Evolutionary conservation across 2,888 invertebrate species (phyloP).

Genomic region (Amphipoea oculea): DNA sequence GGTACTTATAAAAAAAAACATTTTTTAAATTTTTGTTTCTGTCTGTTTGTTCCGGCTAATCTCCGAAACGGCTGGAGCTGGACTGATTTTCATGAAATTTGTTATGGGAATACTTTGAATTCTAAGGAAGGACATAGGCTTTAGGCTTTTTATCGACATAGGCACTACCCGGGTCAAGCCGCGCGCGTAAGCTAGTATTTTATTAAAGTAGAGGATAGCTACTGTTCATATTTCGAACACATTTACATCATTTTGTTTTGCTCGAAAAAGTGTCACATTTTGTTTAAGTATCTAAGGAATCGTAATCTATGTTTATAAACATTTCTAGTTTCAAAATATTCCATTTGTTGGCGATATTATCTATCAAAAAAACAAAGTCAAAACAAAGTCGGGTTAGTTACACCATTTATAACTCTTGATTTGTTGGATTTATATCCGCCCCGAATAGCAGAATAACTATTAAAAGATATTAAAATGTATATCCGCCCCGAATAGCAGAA

Average conservation of each 20-base stretch:
- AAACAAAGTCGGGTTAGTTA: too few relatives aligned
- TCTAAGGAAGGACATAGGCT: not conserved
- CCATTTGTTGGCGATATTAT: not conserved
- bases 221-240: not conserved
- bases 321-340: not conserved
- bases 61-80: fast-evolving
- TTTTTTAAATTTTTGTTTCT: not conserved
- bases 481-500: too few relatives aligned
- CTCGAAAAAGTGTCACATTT: too few relatives aligned
- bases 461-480: too few relatives aligned
- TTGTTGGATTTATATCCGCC: too few relatives aligned
- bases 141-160: not conserved
- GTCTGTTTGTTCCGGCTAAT: not conserved
- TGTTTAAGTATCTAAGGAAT: too few relatives aligned
- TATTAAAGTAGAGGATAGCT: not conserved
- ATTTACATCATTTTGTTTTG: not conserved
- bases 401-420: too few relatives aligned
- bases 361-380: too few relatives aligned
- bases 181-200: not conserved
- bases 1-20: too few relatives aligned
- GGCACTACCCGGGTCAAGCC: not conserved
- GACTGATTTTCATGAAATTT: not conserved
- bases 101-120: not conserved
- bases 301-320: too few relatives aligned
- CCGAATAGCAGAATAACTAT: too few relatives aligned